Conservation (phyloP, 1,140 invertebrate genomes). For the Drosophila pseudoananassae region DNA sequence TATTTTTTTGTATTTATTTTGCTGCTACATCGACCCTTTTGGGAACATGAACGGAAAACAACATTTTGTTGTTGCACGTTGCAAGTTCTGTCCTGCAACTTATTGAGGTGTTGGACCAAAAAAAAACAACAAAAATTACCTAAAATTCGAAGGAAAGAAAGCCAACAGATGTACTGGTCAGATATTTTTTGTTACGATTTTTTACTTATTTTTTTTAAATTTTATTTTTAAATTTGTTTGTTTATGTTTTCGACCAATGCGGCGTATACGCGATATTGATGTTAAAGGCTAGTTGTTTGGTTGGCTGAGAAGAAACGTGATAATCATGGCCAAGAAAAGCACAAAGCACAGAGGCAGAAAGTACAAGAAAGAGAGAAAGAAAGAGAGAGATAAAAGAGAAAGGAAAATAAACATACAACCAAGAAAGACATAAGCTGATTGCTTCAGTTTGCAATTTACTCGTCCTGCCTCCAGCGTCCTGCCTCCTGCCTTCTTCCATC, state of each 20-base stretch:
- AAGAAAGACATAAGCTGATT: slow-evolving; percentile 34
- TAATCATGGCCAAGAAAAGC: slow-evolving; percentile 18
- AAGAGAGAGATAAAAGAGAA: not conserved
- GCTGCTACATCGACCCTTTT: not conserved
- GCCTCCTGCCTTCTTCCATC: too few relatives aligned
- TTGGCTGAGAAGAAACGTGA: slow-evolving; percentile 16
- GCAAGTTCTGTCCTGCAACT: slow-evolving; percentile 34
- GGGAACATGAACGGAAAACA: slow-evolving; percentile 59
- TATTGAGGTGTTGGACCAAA: slow-evolving; percentile 68
- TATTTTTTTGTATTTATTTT: not conserved
- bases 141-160: not conserved
- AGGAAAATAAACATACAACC: slow-evolving; percentile 9
- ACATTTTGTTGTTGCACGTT: slow-evolving; percentile 56
- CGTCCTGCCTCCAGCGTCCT: not conserved
- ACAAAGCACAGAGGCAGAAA: not conserved
- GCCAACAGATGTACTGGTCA: not conserved
- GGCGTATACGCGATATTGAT: slow-evolving; percentile 31
- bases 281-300: not conserved
- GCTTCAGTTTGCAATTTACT: slow-evolving; percentile 29
- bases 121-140: slow-evolving; percentile 15
- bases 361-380: not conserved
- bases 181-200: not conserved
- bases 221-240: too few relatives aligned
- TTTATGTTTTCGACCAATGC: slow-evolving; percentile 32
- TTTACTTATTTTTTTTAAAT: too few relatives aligned